Conservation (phyloP, 2,113 vertebrate species). For the Alligator mississippiensis region DNA sequence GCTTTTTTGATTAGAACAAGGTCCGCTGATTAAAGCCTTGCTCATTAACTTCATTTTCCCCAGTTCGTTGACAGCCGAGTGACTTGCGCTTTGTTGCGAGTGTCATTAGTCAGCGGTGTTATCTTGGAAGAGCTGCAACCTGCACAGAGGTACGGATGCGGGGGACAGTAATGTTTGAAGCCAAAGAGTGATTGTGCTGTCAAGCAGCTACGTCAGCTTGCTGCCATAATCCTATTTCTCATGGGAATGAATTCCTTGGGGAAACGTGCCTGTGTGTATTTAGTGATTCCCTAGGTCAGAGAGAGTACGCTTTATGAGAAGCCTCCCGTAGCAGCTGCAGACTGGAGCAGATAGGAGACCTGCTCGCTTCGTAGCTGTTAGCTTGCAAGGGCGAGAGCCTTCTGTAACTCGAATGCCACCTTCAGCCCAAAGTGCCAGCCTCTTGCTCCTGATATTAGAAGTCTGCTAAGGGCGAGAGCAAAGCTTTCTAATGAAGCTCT, state of each 20-base stretch:
- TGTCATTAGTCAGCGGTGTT: neutral
- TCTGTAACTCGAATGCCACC: rapidly evolving
- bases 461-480: rapidly evolving
- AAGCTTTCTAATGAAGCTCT: neutral
- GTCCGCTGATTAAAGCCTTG: neutral
- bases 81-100: neutral
- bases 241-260: rapidly evolving
- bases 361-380: rapidly evolving
- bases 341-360: rapidly evolving
- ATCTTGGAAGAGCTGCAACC: rapidly evolving
- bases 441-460: neutral
- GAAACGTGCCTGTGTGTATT: rapidly evolving
- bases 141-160: neutral
- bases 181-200: neutral
- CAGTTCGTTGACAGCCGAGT: neutral
- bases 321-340: rapidly evolving
- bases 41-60: constrained; percentile 43
- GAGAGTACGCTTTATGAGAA: neutral
- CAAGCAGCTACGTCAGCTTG: neutral
- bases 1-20: neutral
- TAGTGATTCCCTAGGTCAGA: neutral
- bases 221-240: neutral
- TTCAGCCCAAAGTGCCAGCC: neutral
- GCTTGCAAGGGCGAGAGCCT: rapidly evolving
- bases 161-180: neutral